Base-by-base conservation (phyloP, 2,888 invertebrate species). In the Drosophila koepferae region DNA sequence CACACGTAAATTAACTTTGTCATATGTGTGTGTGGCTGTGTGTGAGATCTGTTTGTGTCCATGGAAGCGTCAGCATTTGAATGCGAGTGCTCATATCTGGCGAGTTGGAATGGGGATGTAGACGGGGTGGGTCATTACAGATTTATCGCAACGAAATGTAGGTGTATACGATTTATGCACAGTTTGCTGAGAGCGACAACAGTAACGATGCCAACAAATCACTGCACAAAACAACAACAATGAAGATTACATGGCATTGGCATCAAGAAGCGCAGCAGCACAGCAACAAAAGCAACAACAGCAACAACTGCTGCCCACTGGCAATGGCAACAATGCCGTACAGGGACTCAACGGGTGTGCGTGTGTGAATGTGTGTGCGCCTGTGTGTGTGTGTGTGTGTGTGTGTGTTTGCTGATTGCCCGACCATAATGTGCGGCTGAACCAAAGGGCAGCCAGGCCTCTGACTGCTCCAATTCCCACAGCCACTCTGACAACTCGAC, bases 101-200 rank as follows among this genome's bases (percentile, higher is more conserved):
- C 6, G 46, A 61, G 51, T 2, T 46, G 28, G 48, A 12, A 56
- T 40, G 28, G 40, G 38, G 2, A 16, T 51, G 65, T 14, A 41
- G 44, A 49, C 28, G 40, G 58, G 40, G 28, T 65, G 66, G 69
- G 75, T 78, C 86, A 81, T 90, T 89, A 90, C 88, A 86, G 86
- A 86, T 89, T 89, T 89, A 86, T 89, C 82, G 86, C 88, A 78
- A 66, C 78, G 81, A 78, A 66, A 61, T 89, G 88, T 85, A 88
- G 88, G 90, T 85, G 82, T 79, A 69, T 70, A 82, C 77, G 86
- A 86, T 89, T 89, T 86, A 86, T 86, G 86, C 70, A 82, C 90
- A 89, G 86, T 86, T 86, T 81, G 90, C 88, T 89, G 86, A 79
- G 90, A 86, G 86, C 90, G 88, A 89, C 86, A 86, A 89, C 86